These are phyloP conservation scores for pig (Sus scrofa) DNA, from an alignment of 2,113 vertebrate genomes.

Conservation along the genomic window T2T-Sscrofa CM000828.6:20412001-20412500, in stretches of 20 bases:
- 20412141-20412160: fast-evolving
- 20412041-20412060: too few relatives aligned
- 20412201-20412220: too few relatives aligned
- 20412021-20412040: too few relatives aligned
- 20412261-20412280: background rate
- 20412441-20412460: background rate
- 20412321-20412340: background rate
- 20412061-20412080: too few relatives aligned
- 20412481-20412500: background rate
- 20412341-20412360: background rate
- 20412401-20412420: background rate
- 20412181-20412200: background rate
- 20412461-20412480: too few relatives aligned
- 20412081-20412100: background rate
- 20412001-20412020: too few relatives aligned
- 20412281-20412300: background rate
- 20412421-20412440: background rate
- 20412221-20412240: background rate
- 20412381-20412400: background rate
- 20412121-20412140: background rate
- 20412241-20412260: background rate
- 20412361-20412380: background rate
- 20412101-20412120: background rate
- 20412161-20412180: background rate
- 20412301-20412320: background rate